Percentiles rank a stretch among this genome's conserved stretches.
Evolutionary conservation across 2,888 invertebrate genomes (phyloP).

Genomic region (Drosophila incognita): DNA sequence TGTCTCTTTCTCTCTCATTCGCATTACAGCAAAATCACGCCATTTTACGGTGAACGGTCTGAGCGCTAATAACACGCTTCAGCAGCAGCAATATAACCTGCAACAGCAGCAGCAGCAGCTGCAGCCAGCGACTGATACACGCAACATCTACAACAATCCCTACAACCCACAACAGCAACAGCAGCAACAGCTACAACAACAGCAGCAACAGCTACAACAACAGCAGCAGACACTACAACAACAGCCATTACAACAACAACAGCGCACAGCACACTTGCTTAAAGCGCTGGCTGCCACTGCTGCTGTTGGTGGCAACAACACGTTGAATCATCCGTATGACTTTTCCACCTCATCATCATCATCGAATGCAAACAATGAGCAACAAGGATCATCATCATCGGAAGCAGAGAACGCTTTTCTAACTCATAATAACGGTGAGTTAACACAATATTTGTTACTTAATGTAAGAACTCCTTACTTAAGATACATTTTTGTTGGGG

Average conservation of each 20-base stretch:
- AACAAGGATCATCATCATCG: slow-evolving; percentile 85
- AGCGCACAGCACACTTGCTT: slow-evolving; percentile 79
- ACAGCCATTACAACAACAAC: slow-evolving; percentile 80
- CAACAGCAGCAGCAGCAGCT: slow-evolving; percentile 83
- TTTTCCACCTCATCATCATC: slow-evolving; percentile 80
- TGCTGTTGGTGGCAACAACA: slow-evolving; percentile 65
- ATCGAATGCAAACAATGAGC: slow-evolving; percentile 76
- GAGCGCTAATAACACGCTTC: slow-evolving; percentile 84
- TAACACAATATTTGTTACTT: not conserved
- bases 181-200: slow-evolving; percentile 50
- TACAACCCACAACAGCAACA: slow-evolving; percentile 84
- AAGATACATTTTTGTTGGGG: not conserved
- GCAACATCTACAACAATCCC: slow-evolving; percentile 87
- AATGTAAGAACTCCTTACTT: not conserved
- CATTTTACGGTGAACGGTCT: slow-evolving; percentile 88
- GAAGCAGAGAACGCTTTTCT: slow-evolving; percentile 89
- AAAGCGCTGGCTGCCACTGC: slow-evolving; percentile 78
- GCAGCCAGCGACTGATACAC: slow-evolving; percentile 85
- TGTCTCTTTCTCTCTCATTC: not conserved
- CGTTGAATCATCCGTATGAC: slow-evolving; percentile 79
- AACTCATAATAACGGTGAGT: slow-evolving; percentile 86
- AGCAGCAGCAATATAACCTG: slow-evolving; percentile 86
- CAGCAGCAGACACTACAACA: slow-evolving; percentile 42
- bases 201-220: slow-evolving; percentile 10
- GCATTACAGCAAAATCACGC: slow-evolving; percentile 89